Evolutionary conservation across 2,888 invertebrate species (phyloP), one percentile per base, ranked within the genome.

Genomic region (Netelia fuscicornis): DNA sequence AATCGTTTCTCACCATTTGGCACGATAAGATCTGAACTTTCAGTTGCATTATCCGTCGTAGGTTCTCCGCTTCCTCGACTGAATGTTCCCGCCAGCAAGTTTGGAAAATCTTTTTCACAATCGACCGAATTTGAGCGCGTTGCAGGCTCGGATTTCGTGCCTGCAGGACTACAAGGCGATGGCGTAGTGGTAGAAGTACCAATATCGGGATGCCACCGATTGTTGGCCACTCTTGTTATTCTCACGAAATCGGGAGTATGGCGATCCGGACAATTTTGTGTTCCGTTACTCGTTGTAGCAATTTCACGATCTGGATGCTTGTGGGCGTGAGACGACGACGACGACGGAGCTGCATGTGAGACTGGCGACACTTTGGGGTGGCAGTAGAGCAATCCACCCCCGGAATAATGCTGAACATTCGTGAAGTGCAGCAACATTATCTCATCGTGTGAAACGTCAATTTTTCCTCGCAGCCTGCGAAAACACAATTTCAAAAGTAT

Each of bases 351-450:
- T 0, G 83, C 67, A 17, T 78, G 87, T 74, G 37, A 65, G 9
- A 30, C 68, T 23, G 71, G 65, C 30, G 77, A 70, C 2, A 72
- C 52, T 44, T 81, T 81, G 2, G 83, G 70, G 13, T 84, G 78
- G 30, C 87, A 89, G 37, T 87, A 88, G 11, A 90, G 79, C 1
- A 91, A 87, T 85, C 86, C 89, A n/a, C 90, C 37, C 5, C 37
- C 87, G 76, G 88, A 90, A 64, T 88, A 90, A 74, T 86, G 89
- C 54, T 88, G 90, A 23, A 91, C 85, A 67, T 67, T 72, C 20
- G 72, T 25, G 2, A 96, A 92, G 86, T 95, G 95, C 76, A 96
- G 92, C 68, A 96, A 90, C 94, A 96, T 95, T 60, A 96, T 94
- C 89, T 96, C 95, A 79, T 95, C 95, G 84, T 95, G 95, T 42